These are phyloP conservation scores for Drosophila tanythrix DNA, from an alignment of 2,888 invertebrate species.

Conservation along the genomic window DNA sequence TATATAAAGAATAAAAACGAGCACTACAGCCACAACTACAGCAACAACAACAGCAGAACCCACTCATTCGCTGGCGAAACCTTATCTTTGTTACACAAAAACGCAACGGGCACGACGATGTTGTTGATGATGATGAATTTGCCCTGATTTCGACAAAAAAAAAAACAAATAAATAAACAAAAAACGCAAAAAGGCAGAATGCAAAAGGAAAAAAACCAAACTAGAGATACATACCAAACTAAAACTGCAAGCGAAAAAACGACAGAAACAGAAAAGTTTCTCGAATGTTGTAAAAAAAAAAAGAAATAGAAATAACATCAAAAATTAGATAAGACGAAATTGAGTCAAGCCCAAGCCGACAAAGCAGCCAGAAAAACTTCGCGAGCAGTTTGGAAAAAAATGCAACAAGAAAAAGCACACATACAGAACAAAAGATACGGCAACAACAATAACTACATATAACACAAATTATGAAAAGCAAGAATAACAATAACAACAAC, in stretches of 20 bases:
- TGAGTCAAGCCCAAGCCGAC: slow-evolving; percentile 71
- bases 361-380: slow-evolving; percentile 68
- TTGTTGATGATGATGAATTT: slow-evolving; percentile 83
- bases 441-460: slow-evolving; percentile 21
- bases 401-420: slow-evolving; percentile 30
- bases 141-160: slow-evolving; percentile 84
- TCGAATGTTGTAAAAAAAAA: slow-evolving; percentile 34
- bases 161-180: slow-evolving; percentile 72
- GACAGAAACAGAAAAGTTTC: slow-evolving; percentile 31
- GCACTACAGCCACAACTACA: slow-evolving; percentile 32
- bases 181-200: slow-evolving; percentile 51
- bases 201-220: slow-evolving; percentile 24
- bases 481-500: slow-evolving; percentile 23
- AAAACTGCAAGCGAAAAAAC: slow-evolving; percentile 23
- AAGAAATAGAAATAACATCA: slow-evolving; percentile 39
- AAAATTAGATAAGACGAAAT: slow-evolving; percentile 79
- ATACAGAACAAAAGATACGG: slow-evolving; percentile 17
- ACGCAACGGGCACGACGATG: slow-evolving; percentile 71
- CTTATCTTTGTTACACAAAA: slow-evolving; percentile 79
- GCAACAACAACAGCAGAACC: slow-evolving; percentile 44
- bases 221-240: slow-evolving; percentile 35
- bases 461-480: slow-evolving; percentile 57
- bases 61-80: slow-evolving; percentile 72
- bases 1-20: slow-evolving; percentile 69
- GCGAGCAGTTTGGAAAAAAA: slow-evolving; percentile 56